A percentile compares a stretch with the other conserved stretches of the same genome.
phyloP scores from a whole-genome alignment of 2,113 vertebrate genomes.

The Okapia johnstoni region DNA sequence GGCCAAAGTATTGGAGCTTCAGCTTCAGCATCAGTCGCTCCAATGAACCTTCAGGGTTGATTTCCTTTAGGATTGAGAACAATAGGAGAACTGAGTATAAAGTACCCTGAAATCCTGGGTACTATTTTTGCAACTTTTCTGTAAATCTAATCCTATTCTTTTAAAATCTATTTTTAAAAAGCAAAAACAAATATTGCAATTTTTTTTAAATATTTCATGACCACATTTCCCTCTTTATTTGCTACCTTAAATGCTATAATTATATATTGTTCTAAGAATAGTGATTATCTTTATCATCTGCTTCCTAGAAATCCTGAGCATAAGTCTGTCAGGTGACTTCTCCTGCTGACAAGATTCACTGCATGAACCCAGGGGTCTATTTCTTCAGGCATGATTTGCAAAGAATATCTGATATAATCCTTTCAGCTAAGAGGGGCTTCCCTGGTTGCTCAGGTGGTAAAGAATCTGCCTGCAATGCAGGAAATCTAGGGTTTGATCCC shows the following conservation, averaged over 20 bases:
- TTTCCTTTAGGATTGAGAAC: neutral
- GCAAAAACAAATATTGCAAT: neutral
- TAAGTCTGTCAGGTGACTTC: neutral
- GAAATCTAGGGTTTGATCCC: neutral
- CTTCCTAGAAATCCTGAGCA: neutral
- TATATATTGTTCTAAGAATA: neutral
- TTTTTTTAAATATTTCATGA: neutral
- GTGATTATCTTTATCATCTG: neutral
- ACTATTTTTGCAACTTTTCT: neutral
- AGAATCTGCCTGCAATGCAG: neutral
- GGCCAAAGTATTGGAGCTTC: neutral
- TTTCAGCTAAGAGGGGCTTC: neutral
- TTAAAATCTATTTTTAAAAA: neutral
- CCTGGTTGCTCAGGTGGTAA: neutral
- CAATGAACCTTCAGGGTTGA: neutral
- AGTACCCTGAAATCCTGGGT: neutral
- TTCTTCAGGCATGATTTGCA: neutral
- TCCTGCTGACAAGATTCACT: neutral
- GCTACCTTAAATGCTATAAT: neutral
- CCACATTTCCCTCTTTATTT: neutral
- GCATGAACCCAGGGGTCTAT: neutral
- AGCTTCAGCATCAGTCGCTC: neutral
- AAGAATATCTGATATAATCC: neutral
- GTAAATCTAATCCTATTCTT: neutral
- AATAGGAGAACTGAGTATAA: neutral